Base-by-base conservation (phyloP, 1,140 invertebrate species). In the Choristoneura fumiferana region DNA sequence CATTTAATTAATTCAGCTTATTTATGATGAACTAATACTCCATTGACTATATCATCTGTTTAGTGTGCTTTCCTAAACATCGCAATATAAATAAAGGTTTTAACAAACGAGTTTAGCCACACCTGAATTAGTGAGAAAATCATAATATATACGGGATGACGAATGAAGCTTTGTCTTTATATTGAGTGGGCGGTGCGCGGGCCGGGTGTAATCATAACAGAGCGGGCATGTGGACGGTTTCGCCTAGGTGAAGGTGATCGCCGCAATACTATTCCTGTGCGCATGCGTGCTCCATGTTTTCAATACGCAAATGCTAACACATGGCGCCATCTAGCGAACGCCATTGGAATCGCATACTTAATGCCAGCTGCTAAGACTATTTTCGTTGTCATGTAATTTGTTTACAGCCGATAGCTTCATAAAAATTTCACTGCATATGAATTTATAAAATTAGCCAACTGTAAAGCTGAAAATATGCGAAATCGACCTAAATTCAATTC, bases 171-270 rank as follows among this genome's bases (percentile, higher is more conserved):
- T 49, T 33, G 43, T 49, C 43, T 33, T 49, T n/a, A 12, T 13
- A 57, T 37, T 10, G 10, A 14, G 57, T 57, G 45, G 29, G 17
- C 35, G 57, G 59, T 22, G 57, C 43, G 54, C 58, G n/a, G 57
- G 53, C 35, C 43, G 43, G n/a, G 43, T 60, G 70, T 67, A 71
- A 68, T 71, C 64, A 70, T 43, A 67, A 65, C 57, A 67, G 40
- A 73, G 61, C 67, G 53, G 61, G 58, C 63, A 67, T 65, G 66
- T 36, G 54, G 66, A 60, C 35, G 57, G 60, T 73, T 73, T 71
- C 69, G 73, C 81, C 83, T 86, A 88, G 85, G 83, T 88, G 85
- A 88, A 88, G 85, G 85, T 88, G 77, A 88, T 81, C 74, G 63
- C 63, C 63, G 73, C 55, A 54, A 43, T 57, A 68, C 84, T 87